phyloP scores from a whole-genome alignment of 2,797 vertebrate genomes.

The Acanthiza pusilla region DNA sequence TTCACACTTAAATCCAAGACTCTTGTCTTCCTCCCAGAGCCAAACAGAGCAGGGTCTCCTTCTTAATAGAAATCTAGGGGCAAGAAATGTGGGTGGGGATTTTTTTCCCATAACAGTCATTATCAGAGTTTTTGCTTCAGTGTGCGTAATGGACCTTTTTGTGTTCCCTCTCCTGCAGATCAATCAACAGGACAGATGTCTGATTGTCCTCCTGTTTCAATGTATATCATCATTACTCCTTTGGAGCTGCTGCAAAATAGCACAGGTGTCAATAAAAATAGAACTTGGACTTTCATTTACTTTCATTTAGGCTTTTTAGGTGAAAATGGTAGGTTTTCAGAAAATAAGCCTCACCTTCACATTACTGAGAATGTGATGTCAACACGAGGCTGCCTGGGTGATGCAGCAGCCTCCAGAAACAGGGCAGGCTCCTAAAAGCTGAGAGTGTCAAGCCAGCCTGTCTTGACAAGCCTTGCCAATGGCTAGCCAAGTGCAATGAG shows the following conservation, averaged over 20 bases:
- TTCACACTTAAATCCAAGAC: neutral
- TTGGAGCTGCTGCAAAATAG: neutral
- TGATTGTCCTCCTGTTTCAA: neutral
- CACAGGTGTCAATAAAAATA: neutral
- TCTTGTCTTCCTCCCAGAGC: neutral
- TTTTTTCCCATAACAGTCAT: neutral
- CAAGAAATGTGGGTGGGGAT: neutral
- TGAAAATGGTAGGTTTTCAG: neutral
- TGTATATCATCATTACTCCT: neutral
- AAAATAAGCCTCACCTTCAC: neutral
- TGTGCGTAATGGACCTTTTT: neutral
- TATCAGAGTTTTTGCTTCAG: neutral
- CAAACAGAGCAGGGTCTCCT: neutral
- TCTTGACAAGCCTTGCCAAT: neutral
- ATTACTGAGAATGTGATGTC: neutral
- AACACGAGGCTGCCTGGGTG: fast-evolving
- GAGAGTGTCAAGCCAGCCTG: neutral
- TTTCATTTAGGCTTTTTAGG: neutral
- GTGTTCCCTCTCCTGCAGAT: neutral
- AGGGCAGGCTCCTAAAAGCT: neutral
- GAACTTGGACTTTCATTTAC: neutral
- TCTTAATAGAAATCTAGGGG: neutral
- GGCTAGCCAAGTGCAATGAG: neutral
- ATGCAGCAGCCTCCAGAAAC: neutral
- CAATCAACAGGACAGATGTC: neutral